Conservation (phyloP, 2,888 invertebrate species). For the Phyto melanocephala region DNA sequence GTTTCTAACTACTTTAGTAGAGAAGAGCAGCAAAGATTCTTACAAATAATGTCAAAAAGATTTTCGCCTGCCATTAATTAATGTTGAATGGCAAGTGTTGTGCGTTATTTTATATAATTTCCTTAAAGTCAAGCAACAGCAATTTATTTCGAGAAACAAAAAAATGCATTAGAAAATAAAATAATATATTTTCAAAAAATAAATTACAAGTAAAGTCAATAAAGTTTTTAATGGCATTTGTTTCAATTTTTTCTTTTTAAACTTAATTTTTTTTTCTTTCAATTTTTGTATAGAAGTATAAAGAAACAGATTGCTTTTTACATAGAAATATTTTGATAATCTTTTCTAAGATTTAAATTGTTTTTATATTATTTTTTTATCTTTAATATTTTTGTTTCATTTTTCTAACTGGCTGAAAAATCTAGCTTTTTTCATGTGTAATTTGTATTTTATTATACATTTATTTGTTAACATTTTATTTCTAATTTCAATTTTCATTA, state of each 20-base stretch:
- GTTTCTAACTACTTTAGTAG: not conserved
- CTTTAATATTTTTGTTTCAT: not conserved
- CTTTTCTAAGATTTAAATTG: no score
- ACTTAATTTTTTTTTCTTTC: no score
- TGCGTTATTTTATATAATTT: not conserved
- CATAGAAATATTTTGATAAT: no score
- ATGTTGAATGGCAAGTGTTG: not conserved
- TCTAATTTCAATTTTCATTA: constrained; percentile 4
- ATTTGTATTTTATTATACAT: not conserved
- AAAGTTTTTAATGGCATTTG: no score
- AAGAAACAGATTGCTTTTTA: no score
- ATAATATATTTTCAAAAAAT: not conserved
- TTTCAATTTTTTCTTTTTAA: not conserved
- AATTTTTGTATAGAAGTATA: no score
- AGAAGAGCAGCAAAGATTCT: not conserved
- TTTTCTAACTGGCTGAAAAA: not conserved
- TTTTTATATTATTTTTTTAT: no score
- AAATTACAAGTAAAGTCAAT: not conserved
- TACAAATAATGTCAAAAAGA: constrained; percentile 28
- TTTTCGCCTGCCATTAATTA: constrained; percentile 32
- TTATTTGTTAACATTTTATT: not conserved
- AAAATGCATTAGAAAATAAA: not conserved
- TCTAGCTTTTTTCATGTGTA: not conserved
- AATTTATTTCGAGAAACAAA: not conserved
- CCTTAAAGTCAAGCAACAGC: not conserved